Percentiles rank a stretch among this genome's conserved stretches.
phyloP scores from a whole-genome alignment of 1,140 invertebrate species.

The Hylaeus anthracinus region DNA sequence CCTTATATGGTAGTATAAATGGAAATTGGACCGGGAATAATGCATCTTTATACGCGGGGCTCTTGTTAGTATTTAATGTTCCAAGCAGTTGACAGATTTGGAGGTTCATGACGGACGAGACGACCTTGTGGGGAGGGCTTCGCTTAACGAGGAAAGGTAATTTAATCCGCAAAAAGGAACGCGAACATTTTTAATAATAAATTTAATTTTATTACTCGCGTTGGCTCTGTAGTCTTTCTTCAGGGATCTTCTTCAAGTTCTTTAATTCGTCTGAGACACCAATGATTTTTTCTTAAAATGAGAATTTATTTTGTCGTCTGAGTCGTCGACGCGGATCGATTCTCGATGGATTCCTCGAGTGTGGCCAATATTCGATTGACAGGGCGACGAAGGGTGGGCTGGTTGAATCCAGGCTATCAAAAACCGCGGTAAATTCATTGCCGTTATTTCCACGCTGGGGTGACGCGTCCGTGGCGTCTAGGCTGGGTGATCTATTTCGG shows the following conservation, averaged over 20 bases:
- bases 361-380: slow-evolving; percentile 20
- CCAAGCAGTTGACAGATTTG: slow-evolving; percentile 18
- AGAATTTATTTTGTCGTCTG: no score
- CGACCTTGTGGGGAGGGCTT: not conserved
- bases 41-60: not conserved
- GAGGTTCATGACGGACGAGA: not conserved
- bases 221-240: no score
- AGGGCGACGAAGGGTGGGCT: not conserved
- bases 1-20: not conserved
- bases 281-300: no score
- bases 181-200: no score
- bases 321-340: no score
- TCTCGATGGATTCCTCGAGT: no score
- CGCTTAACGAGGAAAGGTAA: slow-evolving; percentile 8
- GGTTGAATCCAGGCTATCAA: slow-evolving; percentile 27
- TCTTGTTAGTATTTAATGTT: slow-evolving; percentile 31
- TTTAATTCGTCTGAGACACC: no score
- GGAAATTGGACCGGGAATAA: slow-evolving; percentile 11
- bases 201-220: no score
- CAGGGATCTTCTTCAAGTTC: no score
- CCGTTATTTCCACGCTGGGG: slow-evolving; percentile 36
- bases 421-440: slow-evolving; percentile 47
- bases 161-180: not conserved
- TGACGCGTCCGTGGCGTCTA: slow-evolving; percentile 34
- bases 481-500: slow-evolving; percentile 48